Evolutionary conservation across 2,888 invertebrate species (phyloP).

Genomic region (Hyposoter didymator): DNA sequence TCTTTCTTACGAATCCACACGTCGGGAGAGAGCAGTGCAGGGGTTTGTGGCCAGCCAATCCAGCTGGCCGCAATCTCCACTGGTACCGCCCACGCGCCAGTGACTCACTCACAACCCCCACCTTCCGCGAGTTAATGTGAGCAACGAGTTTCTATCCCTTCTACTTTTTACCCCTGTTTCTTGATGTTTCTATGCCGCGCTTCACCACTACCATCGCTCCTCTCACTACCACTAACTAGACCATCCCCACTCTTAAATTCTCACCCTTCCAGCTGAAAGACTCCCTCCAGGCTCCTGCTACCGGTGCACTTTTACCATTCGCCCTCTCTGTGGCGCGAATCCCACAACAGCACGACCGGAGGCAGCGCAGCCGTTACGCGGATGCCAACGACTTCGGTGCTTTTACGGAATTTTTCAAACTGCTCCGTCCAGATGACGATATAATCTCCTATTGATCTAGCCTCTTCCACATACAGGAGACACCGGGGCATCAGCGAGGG

Average conservation of each 20-base stretch:
- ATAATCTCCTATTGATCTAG: slow-evolving; percentile 83
- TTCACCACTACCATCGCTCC: slow-evolving; percentile 69
- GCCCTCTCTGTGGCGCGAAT: slow-evolving; percentile 28
- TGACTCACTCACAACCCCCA: slow-evolving; percentile 76
- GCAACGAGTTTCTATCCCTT: slow-evolving; percentile 63
- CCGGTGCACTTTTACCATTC: slow-evolving; percentile 54
- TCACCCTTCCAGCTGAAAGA: slow-evolving; percentile 69
- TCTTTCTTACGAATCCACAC: slow-evolving; percentile 59
- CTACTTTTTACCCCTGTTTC: slow-evolving; percentile 75
- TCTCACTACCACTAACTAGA: slow-evolving; percentile 65
- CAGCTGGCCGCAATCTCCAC: slow-evolving; percentile 79
- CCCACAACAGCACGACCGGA: slow-evolving; percentile 51
- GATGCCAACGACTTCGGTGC: slow-evolving; percentile 78
- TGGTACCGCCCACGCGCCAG: slow-evolving; percentile 82
- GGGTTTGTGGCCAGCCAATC: slow-evolving; percentile 82
- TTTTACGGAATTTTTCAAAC: slow-evolving; percentile 82
- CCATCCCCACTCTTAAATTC: slow-evolving; percentile 68
- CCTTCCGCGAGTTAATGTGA: slow-evolving; percentile 52
- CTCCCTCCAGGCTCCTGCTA: slow-evolving; percentile 31
- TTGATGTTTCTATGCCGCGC: slow-evolving; percentile 45
- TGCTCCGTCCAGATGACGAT: slow-evolving; percentile 81
- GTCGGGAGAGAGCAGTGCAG: slow-evolving; percentile 72
- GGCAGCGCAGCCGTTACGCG: slow-evolving; percentile 66
- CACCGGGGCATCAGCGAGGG: slow-evolving; percentile 7
- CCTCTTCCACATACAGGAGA: slow-evolving; percentile 63